These are phyloP conservation scores for Antedon mediterranea DNA, from an alignment of 53 echinoderm and acorn worm species.

Conservation along the genomic window DNA sequence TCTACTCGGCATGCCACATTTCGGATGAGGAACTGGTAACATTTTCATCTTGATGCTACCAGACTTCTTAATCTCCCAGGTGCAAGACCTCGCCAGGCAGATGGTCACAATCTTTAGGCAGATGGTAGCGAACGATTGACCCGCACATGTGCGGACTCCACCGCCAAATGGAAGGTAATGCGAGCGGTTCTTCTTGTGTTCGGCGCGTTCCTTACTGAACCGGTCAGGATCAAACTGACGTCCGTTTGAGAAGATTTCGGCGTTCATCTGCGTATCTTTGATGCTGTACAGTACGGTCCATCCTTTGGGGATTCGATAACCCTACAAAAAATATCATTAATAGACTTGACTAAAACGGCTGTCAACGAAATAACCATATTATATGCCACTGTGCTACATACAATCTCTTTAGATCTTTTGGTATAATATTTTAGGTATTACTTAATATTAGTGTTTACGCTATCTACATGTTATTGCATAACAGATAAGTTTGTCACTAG, in stretches of 20 bases:
- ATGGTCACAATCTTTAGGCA: conserved; percentile 52
- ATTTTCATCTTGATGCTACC: conserved; percentile 37
- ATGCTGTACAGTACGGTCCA: conserved; percentile 89
- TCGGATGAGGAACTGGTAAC: conserved; percentile 59
- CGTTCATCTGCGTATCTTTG: conserved; percentile 61
- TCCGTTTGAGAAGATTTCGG: conserved; percentile 44
- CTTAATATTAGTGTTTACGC: no score
- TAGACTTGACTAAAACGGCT: no score
- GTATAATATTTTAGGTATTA: no score
- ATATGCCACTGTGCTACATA: no score
- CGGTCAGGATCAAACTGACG: conserved; percentile 79
- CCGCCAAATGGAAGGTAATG: conserved; percentile 74
- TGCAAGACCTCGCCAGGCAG: conserved; percentile 49
- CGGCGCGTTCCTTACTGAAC: conserved; percentile 44
- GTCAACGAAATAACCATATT: no score
- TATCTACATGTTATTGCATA: no score
- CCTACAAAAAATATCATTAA: conserved; percentile 21
- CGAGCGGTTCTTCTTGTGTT: conserved; percentile 75
- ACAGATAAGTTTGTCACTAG: no score
- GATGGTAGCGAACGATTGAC: conserved; percentile 57
- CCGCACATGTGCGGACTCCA: conserved; percentile 65
- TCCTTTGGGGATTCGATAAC: conserved; percentile 72
- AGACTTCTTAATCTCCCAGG: conserved; percentile 48
- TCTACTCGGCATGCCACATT: conserved; percentile 60
- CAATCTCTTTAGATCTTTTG: no score